Evolutionary conservation across 2,113 vertebrate genomes (phyloP).

Genomic region (Urocolius indicus): DNA sequence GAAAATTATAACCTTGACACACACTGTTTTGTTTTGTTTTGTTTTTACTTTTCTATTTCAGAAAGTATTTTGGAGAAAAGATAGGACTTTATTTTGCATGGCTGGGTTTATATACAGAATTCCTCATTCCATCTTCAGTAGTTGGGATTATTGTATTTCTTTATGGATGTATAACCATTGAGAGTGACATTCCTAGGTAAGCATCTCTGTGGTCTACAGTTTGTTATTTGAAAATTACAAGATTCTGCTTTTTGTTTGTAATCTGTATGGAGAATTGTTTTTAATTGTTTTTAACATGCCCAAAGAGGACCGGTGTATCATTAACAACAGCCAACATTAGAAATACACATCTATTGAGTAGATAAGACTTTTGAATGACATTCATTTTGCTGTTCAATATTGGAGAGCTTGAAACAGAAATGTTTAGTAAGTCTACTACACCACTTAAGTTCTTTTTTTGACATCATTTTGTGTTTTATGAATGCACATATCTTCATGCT

Average conservation of each 20-base stretch:
- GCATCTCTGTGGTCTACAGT: not conserved
- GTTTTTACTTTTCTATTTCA: slow-evolving; percentile 54
- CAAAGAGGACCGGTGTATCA: not conserved
- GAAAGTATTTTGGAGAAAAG: slow-evolving; percentile 99
- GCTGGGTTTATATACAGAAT: slow-evolving; percentile 95
- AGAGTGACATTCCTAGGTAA: slow-evolving; percentile 94
- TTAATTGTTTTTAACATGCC: not conserved
- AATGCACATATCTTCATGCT: not conserved
- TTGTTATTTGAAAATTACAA: not conserved
- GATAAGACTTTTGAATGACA: not conserved
- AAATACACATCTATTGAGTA: not conserved
- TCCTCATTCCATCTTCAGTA: slow-evolving; percentile 92
- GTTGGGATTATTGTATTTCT: slow-evolving; percentile 96
- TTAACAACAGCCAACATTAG: not conserved
- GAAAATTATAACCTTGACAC: not conserved
- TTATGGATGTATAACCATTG: slow-evolving; percentile 92
- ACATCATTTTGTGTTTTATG: not conserved
- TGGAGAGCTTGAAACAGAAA: not conserved
- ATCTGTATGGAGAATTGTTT: not conserved
- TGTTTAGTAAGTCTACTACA: not conserved
- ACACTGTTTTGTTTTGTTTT: not conserved
- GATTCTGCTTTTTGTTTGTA: not conserved
- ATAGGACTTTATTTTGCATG: slow-evolving; percentile 98
- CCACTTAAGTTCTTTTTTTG: not conserved
- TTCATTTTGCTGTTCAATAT: not conserved